Evolutionary conservation across 1,140 invertebrate genomes (phyloP).

Genomic region (silkworm (Bombyx mori)): DNA sequence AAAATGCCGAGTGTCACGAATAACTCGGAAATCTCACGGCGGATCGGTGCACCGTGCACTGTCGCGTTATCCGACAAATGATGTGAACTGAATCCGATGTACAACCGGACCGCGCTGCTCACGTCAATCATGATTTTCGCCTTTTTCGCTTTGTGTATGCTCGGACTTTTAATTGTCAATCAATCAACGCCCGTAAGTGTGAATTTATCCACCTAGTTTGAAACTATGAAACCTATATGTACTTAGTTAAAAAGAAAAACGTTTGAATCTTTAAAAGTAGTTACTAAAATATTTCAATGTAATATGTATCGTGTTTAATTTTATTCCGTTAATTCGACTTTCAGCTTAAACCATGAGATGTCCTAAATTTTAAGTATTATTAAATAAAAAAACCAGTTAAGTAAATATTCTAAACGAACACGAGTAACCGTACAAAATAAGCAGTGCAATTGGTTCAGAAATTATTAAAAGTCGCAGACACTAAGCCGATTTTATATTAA

Average conservation of each 20-base stretch:
- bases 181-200: conserved; percentile 34
- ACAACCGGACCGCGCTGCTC: conserved; percentile 24
- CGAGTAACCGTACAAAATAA: too few species aligned
- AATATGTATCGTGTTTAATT: neutral
- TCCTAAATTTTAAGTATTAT: too few species aligned
- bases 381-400: too few species aligned
- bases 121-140: conserved; percentile 40
- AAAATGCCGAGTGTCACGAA: conserved; percentile 3
- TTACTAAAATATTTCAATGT: too few species aligned
- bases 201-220: neutral
- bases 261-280: neutral
- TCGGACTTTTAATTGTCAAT: conserved; percentile 28
- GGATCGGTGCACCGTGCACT: conserved; percentile 24
- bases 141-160: conserved; percentile 32
- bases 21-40: neutral
- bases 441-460: too few species aligned
- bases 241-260: neutral
- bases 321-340: neutral
- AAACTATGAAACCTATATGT: neutral
- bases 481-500: neutral
- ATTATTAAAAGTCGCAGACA: too few species aligned
- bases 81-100: conserved; percentile 33
- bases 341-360: neutral
- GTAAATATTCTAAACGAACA: too few species aligned
- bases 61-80: conserved; percentile 9